Evolutionary conservation across 1,140 invertebrate species (phyloP).

Genomic region (Ceratoteleas bidentatus): DNA sequence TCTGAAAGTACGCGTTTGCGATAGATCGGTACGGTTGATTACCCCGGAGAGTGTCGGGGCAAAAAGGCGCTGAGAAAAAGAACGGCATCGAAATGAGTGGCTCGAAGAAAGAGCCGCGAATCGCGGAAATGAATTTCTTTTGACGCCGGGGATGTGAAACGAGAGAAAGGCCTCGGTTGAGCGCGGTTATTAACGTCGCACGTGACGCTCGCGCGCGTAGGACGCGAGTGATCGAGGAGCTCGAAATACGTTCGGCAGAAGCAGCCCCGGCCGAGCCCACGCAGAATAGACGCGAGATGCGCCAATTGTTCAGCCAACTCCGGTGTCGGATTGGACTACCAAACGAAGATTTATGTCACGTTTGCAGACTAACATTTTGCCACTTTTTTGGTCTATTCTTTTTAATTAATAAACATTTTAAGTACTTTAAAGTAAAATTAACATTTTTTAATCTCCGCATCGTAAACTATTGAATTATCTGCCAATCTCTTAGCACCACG

Average conservation of each 20-base stretch:
- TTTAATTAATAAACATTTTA: too few relatives aligned
- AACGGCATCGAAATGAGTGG: constrained; percentile 15
- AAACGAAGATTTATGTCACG: constrained; percentile 45
- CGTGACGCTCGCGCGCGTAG: constrained; percentile 52
- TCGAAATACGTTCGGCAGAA: constrained; percentile 62
- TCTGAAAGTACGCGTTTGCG: constrained; percentile 4
- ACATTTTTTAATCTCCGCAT: too few relatives aligned
- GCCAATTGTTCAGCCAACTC: constrained; percentile 28
- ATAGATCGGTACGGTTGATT: constrained; percentile 23
- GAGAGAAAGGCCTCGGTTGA: constrained; percentile 54
- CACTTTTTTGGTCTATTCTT: too few relatives aligned
- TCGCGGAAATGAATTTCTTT: constrained; percentile 58
- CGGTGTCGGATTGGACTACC: constrained; percentile 31
- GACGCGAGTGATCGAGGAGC: constrained; percentile 50
- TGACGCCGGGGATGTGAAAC: constrained; percentile 39
- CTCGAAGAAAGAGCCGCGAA: constrained; percentile 34
- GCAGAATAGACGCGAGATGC: constrained; percentile 37
- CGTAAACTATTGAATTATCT: too few relatives aligned
- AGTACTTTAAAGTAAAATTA: too few relatives aligned
- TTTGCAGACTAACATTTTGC: background rate
- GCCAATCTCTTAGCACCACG: too few relatives aligned
- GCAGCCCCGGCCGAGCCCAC: constrained; percentile 38
- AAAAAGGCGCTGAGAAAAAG: constrained; percentile 19
- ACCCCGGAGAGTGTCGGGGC: constrained; percentile 8
- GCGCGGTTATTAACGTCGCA: constrained; percentile 57